Conservation (phyloP, 1,140 invertebrate species). For the Hypothenemus hampei region DNA sequence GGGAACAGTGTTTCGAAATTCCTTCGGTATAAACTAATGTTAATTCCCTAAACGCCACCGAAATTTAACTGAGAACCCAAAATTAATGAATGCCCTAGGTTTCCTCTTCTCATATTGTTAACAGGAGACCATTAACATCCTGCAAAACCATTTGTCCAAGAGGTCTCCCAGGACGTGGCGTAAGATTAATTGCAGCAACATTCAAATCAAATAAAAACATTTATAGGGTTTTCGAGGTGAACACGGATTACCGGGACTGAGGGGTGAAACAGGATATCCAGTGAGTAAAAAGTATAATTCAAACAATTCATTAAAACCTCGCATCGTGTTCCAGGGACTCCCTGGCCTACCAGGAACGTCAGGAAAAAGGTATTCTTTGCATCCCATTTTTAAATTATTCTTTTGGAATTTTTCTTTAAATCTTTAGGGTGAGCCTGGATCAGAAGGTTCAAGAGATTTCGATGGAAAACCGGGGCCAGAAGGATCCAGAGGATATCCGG, state of each 20-base stretch:
- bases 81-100: too few relatives aligned
- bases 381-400: too few relatives aligned
- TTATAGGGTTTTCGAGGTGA: conserved; percentile 35
- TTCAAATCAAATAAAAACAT: background rate
- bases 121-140: conserved; percentile 10
- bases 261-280: too few relatives aligned
- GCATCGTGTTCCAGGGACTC: conserved; percentile 38
- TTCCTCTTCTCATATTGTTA: too few relatives aligned
- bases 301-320: too few relatives aligned
- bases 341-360: conserved; percentile 38
- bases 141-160: conserved; percentile 50
- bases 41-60: background rate
- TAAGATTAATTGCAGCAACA: background rate
- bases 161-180: conserved; percentile 51
- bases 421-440: conserved; percentile 24
- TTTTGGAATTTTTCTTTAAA: too few relatives aligned
- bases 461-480: conserved; percentile 35
- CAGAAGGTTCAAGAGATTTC: conserved; percentile 40
- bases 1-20: conserved; percentile 68
- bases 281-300: too few relatives aligned
- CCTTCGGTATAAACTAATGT: conserved; percentile 45
- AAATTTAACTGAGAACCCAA: too few relatives aligned
- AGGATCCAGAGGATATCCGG: conserved; percentile 31
- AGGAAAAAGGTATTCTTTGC: conserved; percentile 41
- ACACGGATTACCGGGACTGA: conserved; percentile 38